Evolutionary conservation across 2,797 vertebrate genomes (phyloP), one percentile per base, ranked within the genome.

Genomic region (Iguana delicatissima): DNA sequence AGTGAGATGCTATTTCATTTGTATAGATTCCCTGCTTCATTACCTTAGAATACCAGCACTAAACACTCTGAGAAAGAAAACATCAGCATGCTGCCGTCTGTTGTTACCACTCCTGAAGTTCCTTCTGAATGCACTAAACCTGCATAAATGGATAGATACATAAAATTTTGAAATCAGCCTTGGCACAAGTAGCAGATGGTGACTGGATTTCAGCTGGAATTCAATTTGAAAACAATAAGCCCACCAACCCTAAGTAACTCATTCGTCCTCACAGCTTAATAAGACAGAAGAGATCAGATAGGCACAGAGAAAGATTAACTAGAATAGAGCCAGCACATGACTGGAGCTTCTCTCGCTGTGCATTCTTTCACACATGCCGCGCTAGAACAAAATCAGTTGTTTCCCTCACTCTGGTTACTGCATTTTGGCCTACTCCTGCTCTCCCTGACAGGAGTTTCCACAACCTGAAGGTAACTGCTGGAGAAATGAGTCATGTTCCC

Each of bases 391-490:
- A 86, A 32, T 62, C 50, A 91, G 9, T 6, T 91, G 85, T 46
- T 38, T 9, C 59, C 80, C 76, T 81, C 2, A 9, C 77, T 91
- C 57, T 59, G 57, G 64, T 90, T 73, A 74, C 72, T 88, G 85
- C 89, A 77, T 79, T 88, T 67, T 8, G 57, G 82, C 12, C 32
- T 64, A 5, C 35, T 90, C 79, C 26, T 86, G 87, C 82, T 84
- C 64, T 42, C 85, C 93, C 87, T 93, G 62, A 38, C 90, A 92
- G 88, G 22, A 85, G 57, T 92, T 94, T 93, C 88, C 88, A 91
- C 80, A 92, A 87, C 9, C 16, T 72, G 84, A 90, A 93, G 64
- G 88, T 2, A 94, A 38, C 73, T 92, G 89, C 69, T 85, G 67
- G 18, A 84, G 87, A 92, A 82, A 88, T 55, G 35, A 93, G 62